phyloP scores from a whole-genome alignment of 1,140 invertebrate genomes.

The Campoletis sonorensis region DNA sequence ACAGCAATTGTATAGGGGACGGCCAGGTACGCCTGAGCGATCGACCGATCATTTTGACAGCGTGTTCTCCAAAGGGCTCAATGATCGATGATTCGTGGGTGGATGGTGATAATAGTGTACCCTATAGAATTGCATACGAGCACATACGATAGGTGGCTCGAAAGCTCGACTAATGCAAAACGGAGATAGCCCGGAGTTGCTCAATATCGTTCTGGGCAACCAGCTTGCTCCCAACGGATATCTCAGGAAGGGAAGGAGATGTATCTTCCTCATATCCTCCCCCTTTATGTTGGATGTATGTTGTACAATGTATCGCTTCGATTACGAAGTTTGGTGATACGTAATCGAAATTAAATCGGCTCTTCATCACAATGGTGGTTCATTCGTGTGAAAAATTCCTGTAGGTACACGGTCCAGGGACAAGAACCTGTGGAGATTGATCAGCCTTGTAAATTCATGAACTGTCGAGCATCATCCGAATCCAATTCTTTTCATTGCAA shows the following conservation, averaged over 20 bases:
- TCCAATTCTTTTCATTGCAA: not conserved
- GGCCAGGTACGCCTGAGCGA: not conserved
- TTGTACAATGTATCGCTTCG: not conserved
- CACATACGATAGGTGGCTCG: not conserved
- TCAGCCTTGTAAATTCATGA: not conserved
- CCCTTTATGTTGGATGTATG: conserved; percentile 7
- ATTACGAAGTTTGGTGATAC: not conserved
- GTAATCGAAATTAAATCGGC: not conserved
- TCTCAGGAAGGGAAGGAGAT: conserved; percentile 21
- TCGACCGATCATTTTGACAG: conserved; percentile 31
- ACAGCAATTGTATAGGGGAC: conserved; percentile 24
- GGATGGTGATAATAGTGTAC: conserved; percentile 29
- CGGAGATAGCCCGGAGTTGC: conserved; percentile 39
- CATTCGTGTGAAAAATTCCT: conserved; percentile 4
- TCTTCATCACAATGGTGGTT: not conserved
- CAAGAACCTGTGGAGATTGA: too few relatives aligned
- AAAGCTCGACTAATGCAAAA: conserved; percentile 40
- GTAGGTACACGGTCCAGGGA: too few relatives aligned
- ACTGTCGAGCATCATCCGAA: not conserved
- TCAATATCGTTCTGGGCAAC: conserved; percentile 23
- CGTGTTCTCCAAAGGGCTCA: conserved; percentile 22
- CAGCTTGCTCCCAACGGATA: conserved; percentile 28
- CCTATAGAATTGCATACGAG: conserved; percentile 16
- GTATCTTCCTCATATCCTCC: conserved; percentile 1
- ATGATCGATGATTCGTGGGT: conserved; percentile 38